Base-by-base conservation (phyloP, 1,140 invertebrate genomes). In the Drosophila azteca region DNA sequence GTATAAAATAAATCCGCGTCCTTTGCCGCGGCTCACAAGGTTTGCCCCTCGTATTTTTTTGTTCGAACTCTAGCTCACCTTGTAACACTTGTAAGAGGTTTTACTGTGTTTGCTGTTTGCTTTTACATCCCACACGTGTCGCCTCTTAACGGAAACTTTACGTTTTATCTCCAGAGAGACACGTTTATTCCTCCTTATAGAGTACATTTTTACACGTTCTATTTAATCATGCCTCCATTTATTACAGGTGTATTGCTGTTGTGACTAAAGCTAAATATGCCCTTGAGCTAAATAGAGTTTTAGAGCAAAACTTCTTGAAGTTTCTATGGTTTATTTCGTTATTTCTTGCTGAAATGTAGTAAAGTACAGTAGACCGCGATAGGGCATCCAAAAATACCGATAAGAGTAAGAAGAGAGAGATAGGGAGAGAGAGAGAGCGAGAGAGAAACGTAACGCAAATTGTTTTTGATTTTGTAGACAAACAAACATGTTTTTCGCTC, bases 401-500 rank as follows among this genome's bases (percentile, higher is more conserved):
- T 59, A 71, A 53, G 48, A 52, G 55, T 6, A 9, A 7, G 17
- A 31, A 24, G 15, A 39, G 39, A 60, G 29, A 29, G 13, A 22
- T 20, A 20, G 17, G 17, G 17, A 20, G 26, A 35, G 8, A 35
- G 8, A 9, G 2, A 35, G 31, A 35, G n/a, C n/a, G 8, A 35
- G 43, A 51, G 46, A 53, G 53, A 62, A 52, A 26, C 52, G 35
- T 11, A 48, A 31, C 51, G 68, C 68, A 72, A 63, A 73, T 63
- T 73, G 50, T 72, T 64, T 69, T 71, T 57, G 70, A 73, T 73
- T 63, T 46, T 20, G n/a, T 54, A 17, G 59, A 48, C 52, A 73
- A 73, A 71, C 68, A 73, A 71, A 72, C 46, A 46, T 73, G 68
- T 73, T 73, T 73, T 72, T 35, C 11, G 22, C 29, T 39, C 35